These are phyloP conservation scores for Cephus runcator DNA, from an alignment of 2,888 invertebrate species.

Conservation along the genomic window DNA sequence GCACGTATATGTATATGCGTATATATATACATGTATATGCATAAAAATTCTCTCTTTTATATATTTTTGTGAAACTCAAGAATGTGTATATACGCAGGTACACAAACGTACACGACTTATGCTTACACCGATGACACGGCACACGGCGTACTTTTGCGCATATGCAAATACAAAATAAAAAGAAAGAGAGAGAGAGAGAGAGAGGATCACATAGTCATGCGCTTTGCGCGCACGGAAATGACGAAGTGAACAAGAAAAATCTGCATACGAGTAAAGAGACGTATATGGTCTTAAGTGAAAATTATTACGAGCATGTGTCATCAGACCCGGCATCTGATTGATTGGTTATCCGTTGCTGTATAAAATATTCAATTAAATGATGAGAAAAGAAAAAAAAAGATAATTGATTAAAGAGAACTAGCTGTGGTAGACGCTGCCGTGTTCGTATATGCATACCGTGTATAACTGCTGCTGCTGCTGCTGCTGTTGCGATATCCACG, in stretches of 20 bases:
- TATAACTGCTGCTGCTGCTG: conserved; percentile 50
- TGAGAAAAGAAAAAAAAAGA: conserved; percentile 7
- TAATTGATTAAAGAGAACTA: conserved; percentile 38
- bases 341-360: neutral
- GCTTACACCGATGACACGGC: conserved; percentile 14
- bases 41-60: conserved; percentile 61
- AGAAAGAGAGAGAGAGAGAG: too few relatives aligned
- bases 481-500: conserved; percentile 61
- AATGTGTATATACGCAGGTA: conserved; percentile 25
- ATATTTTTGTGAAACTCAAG: conserved; percentile 65
- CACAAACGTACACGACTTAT: conserved; percentile 27
- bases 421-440: conserved; percentile 61
- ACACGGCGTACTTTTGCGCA: conserved; percentile 23
- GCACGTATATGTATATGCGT: conserved; percentile 22
- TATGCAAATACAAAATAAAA: conserved; percentile 10
- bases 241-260: too few relatives aligned
- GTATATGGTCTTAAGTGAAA: too few relatives aligned
- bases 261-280: too few relatives aligned
- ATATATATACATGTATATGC: conserved; percentile 37
- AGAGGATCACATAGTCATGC: too few relatives aligned
- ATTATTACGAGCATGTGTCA: too few relatives aligned
- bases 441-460: conserved; percentile 58
- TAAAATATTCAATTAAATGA: conserved; percentile 9
- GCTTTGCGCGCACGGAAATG: too few relatives aligned
- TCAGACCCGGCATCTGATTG: neutral